These are phyloP conservation scores for Poecile montanus DNA, from an alignment of 2,797 vertebrate genomes.

Conservation along the genomic window DNA sequence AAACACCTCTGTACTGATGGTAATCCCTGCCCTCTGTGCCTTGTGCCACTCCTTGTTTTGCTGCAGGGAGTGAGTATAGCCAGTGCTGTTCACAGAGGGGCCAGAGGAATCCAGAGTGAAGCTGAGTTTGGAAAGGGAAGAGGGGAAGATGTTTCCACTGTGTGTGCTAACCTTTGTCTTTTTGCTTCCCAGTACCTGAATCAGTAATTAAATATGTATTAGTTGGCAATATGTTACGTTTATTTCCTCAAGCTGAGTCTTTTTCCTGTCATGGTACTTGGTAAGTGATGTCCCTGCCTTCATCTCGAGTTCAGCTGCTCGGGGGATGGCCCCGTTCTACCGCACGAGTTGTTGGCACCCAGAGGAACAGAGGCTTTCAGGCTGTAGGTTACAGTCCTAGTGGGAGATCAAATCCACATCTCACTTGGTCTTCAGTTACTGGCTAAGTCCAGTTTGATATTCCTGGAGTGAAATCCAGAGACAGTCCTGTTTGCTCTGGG, in stretches of 20 bases:
- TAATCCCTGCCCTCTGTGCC: neutral
- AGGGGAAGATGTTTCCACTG: neutral
- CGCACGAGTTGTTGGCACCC: neutral
- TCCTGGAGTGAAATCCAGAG: neutral
- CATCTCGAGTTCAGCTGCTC: neutral
- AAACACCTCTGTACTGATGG: neutral
- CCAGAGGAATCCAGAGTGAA: neutral
- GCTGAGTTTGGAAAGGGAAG: neutral
- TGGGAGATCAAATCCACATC: neutral
- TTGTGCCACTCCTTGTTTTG: neutral
- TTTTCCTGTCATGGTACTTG: neutral
- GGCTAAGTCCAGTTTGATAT: neutral
- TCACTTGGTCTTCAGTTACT: neutral
- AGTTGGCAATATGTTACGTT: neutral
- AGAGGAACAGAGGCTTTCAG: neutral
- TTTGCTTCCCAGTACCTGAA: neutral
- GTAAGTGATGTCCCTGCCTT: neutral
- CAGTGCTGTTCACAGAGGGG: neutral
- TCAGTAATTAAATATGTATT: neutral
- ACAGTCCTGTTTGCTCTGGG: neutral
- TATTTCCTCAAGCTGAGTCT: neutral
- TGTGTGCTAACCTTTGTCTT: neutral
- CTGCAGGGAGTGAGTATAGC: neutral
- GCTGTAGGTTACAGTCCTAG: neutral
- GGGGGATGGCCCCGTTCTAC: neutral